A percentile compares a stretch with the other conserved stretches of the same genome.
Evolutionary conservation across 2,113 vertebrate genomes (phyloP).

Genomic region (Pionites leucogaster): DNA sequence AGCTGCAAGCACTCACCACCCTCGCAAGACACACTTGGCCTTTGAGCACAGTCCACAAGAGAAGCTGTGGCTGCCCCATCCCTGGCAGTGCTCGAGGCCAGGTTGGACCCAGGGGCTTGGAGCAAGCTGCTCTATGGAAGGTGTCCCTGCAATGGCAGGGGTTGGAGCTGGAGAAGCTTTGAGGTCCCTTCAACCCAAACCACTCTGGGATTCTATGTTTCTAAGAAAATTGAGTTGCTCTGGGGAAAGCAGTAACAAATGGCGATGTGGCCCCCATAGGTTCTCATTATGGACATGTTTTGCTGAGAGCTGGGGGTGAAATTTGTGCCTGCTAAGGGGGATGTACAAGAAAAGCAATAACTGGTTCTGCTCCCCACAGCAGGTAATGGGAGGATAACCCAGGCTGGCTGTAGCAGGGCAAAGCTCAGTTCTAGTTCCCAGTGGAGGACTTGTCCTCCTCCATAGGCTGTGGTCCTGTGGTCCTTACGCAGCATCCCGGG

Average conservation of each 20-base stretch:
- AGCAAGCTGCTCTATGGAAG: neutral
- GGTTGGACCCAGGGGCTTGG: neutral
- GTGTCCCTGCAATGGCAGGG: neutral
- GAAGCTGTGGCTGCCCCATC: neutral
- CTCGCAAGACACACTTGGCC: neutral
- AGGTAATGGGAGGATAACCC: neutral
- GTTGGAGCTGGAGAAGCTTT: accelerated
- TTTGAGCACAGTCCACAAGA: neutral
- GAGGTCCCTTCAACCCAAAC: neutral
- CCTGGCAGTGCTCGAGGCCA: neutral
- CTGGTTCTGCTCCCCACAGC: accelerated
- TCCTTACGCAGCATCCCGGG: neutral
- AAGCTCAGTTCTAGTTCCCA: neutral
- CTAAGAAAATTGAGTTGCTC: neutral
- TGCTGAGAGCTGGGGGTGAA: accelerated
- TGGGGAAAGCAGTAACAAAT: neutral
- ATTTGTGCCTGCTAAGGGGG: neutral
- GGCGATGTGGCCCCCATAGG: neutral
- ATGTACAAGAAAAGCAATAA: neutral
- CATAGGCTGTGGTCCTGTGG: neutral
- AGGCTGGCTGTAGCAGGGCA: neutral
- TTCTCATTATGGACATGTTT: accelerated
- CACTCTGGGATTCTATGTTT: neutral
- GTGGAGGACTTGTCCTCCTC: neutral
- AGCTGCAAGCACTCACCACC: neutral